These are phyloP conservation scores for Amphilophus citrinellus DNA, from an alignment of 2,113 vertebrate genomes.

Conservation along the genomic window DNA sequence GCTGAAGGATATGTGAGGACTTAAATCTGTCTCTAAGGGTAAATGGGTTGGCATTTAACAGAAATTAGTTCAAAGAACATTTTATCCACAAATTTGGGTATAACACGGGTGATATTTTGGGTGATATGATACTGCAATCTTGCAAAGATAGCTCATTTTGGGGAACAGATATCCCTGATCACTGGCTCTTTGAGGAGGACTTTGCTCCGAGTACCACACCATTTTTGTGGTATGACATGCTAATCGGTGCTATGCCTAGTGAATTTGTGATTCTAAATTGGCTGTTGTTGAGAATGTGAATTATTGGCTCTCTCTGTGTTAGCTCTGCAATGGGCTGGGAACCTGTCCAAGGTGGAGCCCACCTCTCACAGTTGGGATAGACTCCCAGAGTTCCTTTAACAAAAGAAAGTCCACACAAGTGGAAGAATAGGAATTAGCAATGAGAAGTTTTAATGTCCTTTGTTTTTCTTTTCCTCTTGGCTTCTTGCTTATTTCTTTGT, in stretches of 20 bases:
- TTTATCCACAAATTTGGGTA: background rate
- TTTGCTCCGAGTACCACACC: background rate
- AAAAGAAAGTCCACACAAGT: no score
- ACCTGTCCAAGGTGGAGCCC: background rate
- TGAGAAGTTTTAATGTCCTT: no score
- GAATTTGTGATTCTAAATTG: background rate
- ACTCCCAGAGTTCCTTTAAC: no score
- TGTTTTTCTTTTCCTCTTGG: background rate
- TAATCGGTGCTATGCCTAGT: background rate
- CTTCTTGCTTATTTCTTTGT: no score
- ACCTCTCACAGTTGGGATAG: background rate
- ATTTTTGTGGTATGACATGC: background rate
- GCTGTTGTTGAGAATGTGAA: background rate
- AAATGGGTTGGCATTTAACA: constrained; percentile 11
- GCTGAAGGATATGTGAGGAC: background rate
- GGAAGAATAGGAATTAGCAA: no score
- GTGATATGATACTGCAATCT: background rate
- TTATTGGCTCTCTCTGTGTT: background rate
- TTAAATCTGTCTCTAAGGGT: background rate
- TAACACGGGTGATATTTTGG: background rate
- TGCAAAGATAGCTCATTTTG: no score
- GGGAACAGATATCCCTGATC: background rate
- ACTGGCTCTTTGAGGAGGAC: background rate
- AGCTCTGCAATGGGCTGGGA: background rate
- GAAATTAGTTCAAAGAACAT: background rate